Evolutionary conservation across 2,797 vertebrate species (phyloP).

Genomic region (Coendou prehensilis): DNA sequence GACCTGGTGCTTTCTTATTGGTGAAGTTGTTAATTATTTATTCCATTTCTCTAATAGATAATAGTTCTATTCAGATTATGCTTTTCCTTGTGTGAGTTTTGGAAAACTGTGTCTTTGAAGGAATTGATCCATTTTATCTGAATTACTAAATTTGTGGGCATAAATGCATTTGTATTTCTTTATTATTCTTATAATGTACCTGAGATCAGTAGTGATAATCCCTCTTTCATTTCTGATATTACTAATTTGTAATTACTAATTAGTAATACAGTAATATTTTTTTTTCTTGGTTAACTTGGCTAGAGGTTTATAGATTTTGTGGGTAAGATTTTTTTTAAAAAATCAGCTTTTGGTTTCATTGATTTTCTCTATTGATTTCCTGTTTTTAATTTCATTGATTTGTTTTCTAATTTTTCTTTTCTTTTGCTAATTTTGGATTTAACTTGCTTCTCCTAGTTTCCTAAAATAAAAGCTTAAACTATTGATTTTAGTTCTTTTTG

Average conservation of each 20-base stretch:
- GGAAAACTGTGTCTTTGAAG: constrained; percentile 27
- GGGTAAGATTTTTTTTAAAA: constrained; percentile 26
- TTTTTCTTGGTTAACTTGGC: not conserved
- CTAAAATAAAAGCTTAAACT: constrained; percentile 2
- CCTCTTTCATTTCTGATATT: constrained; percentile 41
- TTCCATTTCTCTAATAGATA: not conserved
- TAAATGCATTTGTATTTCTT: not conserved
- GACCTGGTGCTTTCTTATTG: not conserved
- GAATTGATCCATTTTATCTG: constrained; percentile 20
- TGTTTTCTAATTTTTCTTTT: not conserved
- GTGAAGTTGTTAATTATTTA: constrained; percentile 25
- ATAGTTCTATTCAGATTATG: not conserved
- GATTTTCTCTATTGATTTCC: constrained; percentile 47
- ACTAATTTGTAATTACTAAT: constrained; percentile 50
- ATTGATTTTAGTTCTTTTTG: constrained; percentile 9
- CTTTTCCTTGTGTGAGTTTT: constrained; percentile 60
- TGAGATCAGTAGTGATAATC: not conserved
- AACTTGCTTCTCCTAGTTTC: constrained; percentile 43
- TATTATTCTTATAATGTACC: not conserved
- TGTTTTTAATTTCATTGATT: constrained; percentile 49
- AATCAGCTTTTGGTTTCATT: constrained; percentile 40
- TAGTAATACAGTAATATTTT: not conserved
- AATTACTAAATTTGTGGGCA: not conserved
- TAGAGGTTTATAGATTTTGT: constrained; percentile 56
- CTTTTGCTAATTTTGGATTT: constrained; percentile 12